Percentiles rank a stretch among this genome's conserved stretches.
Conservation (phyloP, 2,113 vertebrate genomes). For the Apteryx mantelli region DNA sequence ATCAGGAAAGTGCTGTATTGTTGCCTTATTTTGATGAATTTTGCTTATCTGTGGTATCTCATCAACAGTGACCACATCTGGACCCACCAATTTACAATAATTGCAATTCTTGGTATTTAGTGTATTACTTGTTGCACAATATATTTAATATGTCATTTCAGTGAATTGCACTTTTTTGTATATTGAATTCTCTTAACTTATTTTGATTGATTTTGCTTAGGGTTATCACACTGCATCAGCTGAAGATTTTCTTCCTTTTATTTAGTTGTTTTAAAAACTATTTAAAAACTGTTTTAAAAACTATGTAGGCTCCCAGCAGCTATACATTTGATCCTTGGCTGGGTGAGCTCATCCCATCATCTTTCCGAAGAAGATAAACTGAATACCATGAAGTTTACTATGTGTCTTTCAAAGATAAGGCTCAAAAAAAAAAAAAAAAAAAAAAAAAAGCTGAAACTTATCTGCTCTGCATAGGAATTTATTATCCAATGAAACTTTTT, state of each 20-base stretch:
- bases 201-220: neutral
- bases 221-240: neutral
- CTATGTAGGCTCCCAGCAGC: neutral
- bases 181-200: neutral
- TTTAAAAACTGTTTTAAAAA: too few relatives aligned
- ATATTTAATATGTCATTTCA: neutral
- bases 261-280: neutral
- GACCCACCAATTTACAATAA: neutral
- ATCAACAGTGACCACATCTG: neutral
- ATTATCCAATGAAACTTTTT: constrained; percentile 38
- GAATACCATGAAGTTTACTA: neutral
- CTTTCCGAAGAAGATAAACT: constrained; percentile 37
- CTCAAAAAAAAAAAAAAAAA: constrained; percentile 1
- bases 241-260: neutral
- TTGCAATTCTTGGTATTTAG: neutral
- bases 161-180: neutral
- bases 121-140: neutral
- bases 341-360: neutral
- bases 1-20: neutral
- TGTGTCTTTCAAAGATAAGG: constrained; percentile 56
- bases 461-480: neutral
- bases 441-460: neutral
- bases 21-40: neutral
- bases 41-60: neutral
- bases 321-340: neutral